Percentiles rank a stretch among this genome's conserved stretches.
These are phyloP conservation scores for Glossophaga mutica DNA, from an alignment of 2,797 vertebrate genomes.

Conservation along the genomic window DNA sequence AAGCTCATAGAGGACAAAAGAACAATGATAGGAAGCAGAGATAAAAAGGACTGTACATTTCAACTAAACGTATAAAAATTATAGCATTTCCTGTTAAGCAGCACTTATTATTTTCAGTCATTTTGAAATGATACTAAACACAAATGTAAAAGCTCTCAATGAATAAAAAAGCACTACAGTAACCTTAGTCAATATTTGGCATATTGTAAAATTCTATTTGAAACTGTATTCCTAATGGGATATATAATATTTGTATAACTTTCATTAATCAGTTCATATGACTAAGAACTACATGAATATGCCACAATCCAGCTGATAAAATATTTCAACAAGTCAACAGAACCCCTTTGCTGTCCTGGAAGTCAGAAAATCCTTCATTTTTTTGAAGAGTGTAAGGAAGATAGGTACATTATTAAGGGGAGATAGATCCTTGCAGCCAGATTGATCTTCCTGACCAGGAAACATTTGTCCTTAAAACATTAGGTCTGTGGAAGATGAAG, in stretches of 20 bases:
- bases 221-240: background rate
- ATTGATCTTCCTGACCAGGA: background rate
- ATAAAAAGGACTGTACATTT: background rate
- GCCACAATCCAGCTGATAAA: background rate
- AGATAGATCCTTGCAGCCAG: background rate
- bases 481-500: background rate
- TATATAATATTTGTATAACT: background rate
- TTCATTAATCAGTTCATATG: background rate
- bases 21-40: background rate
- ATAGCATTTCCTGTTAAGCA: background rate
- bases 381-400: background rate
- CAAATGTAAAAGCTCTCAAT: slow-evolving; percentile 19
- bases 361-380: background rate
- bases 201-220: background rate
- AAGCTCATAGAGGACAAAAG: background rate
- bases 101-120: background rate
- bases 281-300: background rate
- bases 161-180: background rate
- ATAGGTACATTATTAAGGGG: background rate
- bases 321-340: background rate
- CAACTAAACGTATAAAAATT: background rate
- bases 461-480: background rate
- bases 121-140: slow-evolving; percentile 22
- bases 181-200: background rate
- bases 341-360: background rate